phyloP scores from a whole-genome alignment of 2,888 invertebrate species.

The Eupithecia subfuscata region DNA sequence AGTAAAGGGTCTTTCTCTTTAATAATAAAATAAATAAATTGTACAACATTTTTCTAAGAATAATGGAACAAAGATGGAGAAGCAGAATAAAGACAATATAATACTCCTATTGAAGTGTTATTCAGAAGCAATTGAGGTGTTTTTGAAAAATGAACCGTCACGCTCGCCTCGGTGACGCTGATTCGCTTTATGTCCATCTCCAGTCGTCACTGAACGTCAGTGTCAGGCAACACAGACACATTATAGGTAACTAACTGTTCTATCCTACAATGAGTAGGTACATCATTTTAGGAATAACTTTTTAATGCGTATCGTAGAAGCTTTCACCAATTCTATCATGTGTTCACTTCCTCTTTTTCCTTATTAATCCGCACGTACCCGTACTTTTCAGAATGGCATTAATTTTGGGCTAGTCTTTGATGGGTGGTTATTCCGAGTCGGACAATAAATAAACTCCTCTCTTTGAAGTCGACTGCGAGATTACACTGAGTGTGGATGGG shows the following conservation, averaged over 20 bases:
- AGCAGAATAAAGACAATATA: neutral
- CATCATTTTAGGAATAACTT: neutral
- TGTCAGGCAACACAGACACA: neutral
- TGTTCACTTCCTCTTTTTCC: neutral
- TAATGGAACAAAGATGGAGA: neutral
- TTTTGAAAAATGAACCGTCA: neutral
- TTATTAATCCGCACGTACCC: too few species aligned
- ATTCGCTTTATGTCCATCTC: neutral
- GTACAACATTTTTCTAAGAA: neutral
- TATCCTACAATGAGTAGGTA: neutral
- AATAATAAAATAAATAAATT: neutral
- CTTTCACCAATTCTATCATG: neutral
- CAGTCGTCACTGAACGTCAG: neutral
- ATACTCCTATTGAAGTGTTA: neutral
- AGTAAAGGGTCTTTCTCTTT: neutral
- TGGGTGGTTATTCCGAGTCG: conserved; percentile 15
- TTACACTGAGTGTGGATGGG: conserved; percentile 11
- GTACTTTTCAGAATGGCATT: neutral
- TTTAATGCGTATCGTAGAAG: neutral
- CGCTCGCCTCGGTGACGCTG: neutral
- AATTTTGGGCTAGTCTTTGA: neutral
- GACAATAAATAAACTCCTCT: conserved; percentile 18
- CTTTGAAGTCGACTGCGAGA: conserved; percentile 27
- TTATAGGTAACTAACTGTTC: neutral
- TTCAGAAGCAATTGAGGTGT: neutral